These are phyloP conservation scores for Sisyra terminalis DNA, from an alignment of 2,888 invertebrate species.

Conservation along the genomic window DNA sequence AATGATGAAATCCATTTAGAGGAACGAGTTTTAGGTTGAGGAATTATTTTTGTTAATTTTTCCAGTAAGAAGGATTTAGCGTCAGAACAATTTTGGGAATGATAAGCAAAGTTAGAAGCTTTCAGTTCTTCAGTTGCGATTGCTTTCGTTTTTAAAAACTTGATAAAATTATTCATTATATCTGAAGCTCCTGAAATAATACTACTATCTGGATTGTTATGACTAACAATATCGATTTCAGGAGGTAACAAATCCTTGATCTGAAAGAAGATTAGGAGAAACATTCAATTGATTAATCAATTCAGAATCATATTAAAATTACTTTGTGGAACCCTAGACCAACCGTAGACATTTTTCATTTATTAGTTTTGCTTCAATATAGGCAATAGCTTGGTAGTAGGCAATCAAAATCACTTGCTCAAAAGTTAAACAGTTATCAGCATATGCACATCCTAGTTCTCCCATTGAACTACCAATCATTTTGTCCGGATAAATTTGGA, in stretches of 20 bases:
- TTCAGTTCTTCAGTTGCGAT: too few species aligned
- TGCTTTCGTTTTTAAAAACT: too few species aligned
- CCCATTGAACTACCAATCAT: slow-evolving; percentile 86
- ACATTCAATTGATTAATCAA: background rate
- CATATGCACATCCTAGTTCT: slow-evolving; percentile 89
- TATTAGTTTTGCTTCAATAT: slow-evolving; percentile 51
- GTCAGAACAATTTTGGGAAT: too few species aligned
- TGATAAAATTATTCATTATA: too few species aligned
- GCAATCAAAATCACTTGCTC: slow-evolving; percentile 75
- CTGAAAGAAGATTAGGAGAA: background rate
- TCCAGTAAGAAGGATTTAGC: too few species aligned
- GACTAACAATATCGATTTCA: slow-evolving; percentile 45
- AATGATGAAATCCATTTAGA: too few species aligned
- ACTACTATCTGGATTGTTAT: too few species aligned
- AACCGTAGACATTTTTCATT: slow-evolving; percentile 79
- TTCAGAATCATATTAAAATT: slow-evolving; percentile 27
- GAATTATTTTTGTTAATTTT: too few species aligned
- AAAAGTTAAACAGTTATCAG: slow-evolving; percentile 77
- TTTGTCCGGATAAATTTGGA: slow-evolving; percentile 50
- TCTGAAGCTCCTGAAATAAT: too few species aligned
- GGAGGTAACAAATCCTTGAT: slow-evolving; percentile 45
- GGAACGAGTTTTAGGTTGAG: too few species aligned
- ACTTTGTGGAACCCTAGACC: slow-evolving; percentile 46
- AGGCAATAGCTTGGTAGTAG: slow-evolving; percentile 66
- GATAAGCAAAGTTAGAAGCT: too few species aligned